Percentiles rank a stretch among this genome's conserved stretches.
Evolutionary conservation across 2,113 vertebrate species (phyloP).

Genomic region (Heterotilapia buettikoferi): DNA sequence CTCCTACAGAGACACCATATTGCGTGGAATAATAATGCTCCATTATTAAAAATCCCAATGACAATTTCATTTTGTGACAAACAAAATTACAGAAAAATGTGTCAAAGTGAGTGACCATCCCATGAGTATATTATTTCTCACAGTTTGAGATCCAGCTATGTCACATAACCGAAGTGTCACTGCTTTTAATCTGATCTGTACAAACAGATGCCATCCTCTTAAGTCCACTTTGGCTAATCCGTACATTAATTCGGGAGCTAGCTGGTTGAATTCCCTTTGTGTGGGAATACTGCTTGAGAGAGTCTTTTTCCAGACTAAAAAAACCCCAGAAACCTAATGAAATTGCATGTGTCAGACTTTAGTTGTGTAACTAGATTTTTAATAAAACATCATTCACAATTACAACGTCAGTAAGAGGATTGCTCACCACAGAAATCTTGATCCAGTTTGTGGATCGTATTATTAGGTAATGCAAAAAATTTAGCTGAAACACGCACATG

Average conservation of each 20-base stretch:
- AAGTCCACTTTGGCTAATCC: constrained; percentile 63
- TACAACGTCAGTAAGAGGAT: constrained; percentile 34
- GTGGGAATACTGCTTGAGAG: neutral
- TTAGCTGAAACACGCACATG: neutral
- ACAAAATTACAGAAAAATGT: constrained; percentile 57
- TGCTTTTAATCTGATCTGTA: constrained; percentile 72
- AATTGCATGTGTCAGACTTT: constrained; percentile 27
- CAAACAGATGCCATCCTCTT: constrained; percentile 63
- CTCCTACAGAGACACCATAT: constrained; percentile 71
- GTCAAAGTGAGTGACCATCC: constrained; percentile 59
- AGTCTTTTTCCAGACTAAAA: neutral
- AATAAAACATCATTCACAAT: constrained; percentile 37
- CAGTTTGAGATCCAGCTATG: constrained; percentile 46
- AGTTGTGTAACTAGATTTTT: constrained; percentile 69
- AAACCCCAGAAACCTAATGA: constrained; percentile 18
- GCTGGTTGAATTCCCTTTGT: constrained; percentile 29
- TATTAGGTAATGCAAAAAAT: neutral
- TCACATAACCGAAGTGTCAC: constrained; percentile 52
- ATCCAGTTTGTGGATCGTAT: constrained; percentile 25
- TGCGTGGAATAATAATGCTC: constrained; percentile 70
- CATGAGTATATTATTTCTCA: constrained; percentile 51
- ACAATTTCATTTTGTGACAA: constrained; percentile 64
- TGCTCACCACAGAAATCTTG: constrained; percentile 23
- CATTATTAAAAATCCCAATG: constrained; percentile 64
- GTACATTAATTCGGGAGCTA: constrained; percentile 44